Evolutionary conservation across 2,797 vertebrate genomes (phyloP), one percentile per base, ranked within the genome.

Genomic region (Pygocentrus nattereri): DNA sequence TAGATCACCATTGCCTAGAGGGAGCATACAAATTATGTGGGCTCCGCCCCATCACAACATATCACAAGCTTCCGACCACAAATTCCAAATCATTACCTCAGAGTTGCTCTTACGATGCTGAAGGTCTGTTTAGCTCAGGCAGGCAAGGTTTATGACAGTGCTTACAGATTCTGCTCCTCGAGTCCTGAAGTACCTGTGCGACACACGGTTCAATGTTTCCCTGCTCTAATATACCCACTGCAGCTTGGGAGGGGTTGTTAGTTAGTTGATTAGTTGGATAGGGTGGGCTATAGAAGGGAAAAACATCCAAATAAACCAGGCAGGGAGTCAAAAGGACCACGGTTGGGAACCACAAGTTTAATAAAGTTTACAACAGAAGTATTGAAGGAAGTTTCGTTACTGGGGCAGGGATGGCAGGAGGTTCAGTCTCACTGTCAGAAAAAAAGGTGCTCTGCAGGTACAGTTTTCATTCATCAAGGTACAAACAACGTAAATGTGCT

Each of bases 1-100:
- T 82, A 86, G 76, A 80, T 82, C 80, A 72, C 74, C 78, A 69
- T 59, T 59, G 74, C 23, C 59, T 70, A 18, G 31, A 74, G 80
- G 54, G 78, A 21, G 81, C 59, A 38, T 75, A 47, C 54, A 19
- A 76, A 76, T 76, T 74, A 80, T 74, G 81, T 64, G 78, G 30
- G 75, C 62, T 85, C 68, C 70, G 52, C 80, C 58, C 62, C 56
- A 41, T 85, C 41, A 62, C 74, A 84, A 74, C 82, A 71, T 50
- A 81, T 69, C 56, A 74, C 62, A 62, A 49, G 73, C 73, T 70
- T 70, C 23, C 16, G 4, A 30, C 38, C 25, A 47, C 69, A 6
- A 16, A 58, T 47, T 47, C 58, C 3, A 16, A 58, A 47, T 47
- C 38, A 59, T 50, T 76, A 74, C 72, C 19, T 58, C 21, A 31